These are phyloP conservation scores for Candoia aspera DNA, from an alignment of 2,113 vertebrate genomes.

Conservation along the genomic window DNA sequence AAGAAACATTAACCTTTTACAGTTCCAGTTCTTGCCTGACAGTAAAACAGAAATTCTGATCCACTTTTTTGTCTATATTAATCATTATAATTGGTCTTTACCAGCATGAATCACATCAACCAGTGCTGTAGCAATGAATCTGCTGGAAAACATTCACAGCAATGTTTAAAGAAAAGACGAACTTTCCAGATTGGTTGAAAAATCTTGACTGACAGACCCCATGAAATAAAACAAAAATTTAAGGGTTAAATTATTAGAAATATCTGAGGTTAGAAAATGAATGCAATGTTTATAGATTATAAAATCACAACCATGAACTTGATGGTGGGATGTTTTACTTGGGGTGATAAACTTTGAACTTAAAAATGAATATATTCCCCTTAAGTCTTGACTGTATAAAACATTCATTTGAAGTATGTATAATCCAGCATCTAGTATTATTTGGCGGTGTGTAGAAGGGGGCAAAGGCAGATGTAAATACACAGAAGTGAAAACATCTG, in stretches of 20 bases:
- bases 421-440: slow-evolving; percentile 54
- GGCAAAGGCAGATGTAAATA: slow-evolving; percentile 56
- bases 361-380: slow-evolving; percentile 45
- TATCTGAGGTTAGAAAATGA: not conserved
- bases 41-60: slow-evolving; percentile 8
- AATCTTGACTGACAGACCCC: not conserved
- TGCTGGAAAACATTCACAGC: not conserved
- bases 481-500: slow-evolving; percentile 51
- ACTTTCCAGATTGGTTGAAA: not conserved
- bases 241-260: not conserved
- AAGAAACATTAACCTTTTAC: too few species aligned
- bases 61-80: slow-evolving; percentile 31
- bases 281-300: slow-evolving; percentile 6
- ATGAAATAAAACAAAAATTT: not conserved
- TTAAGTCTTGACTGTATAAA: slow-evolving; percentile 57
- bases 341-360: slow-evolving; percentile 2
- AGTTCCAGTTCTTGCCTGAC: not conserved
- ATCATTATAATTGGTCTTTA: not conserved
- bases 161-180: slow-evolving; percentile 5
- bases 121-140: not conserved
- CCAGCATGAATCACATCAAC: slow-evolving; percentile 5
- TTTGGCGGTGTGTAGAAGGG: slow-evolving; percentile 7
- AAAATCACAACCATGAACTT: slow-evolving; percentile 12
- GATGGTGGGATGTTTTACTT: not conserved
- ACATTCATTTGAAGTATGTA: slow-evolving; percentile 64